phyloP scores from a whole-genome alignment of 2,888 invertebrate species.

The Baronia brevicornis region DNA sequence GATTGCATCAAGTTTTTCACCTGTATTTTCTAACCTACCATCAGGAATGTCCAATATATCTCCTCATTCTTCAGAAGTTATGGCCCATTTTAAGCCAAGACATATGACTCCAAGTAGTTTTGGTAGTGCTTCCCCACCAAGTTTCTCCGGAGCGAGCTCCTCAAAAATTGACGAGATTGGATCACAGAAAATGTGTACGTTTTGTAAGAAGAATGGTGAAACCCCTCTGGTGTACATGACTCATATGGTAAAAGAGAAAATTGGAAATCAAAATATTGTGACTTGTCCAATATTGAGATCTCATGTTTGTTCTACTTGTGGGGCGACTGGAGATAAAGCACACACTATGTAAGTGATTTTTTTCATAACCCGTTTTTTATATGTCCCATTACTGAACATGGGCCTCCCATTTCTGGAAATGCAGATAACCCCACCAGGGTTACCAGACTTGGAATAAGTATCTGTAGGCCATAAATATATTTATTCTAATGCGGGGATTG shows the following conservation, averaged over 20 bases:
- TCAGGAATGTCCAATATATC: constrained; percentile 3
- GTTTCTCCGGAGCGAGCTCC: constrained; percentile 12
- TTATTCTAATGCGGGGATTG: no score
- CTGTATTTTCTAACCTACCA: constrained; percentile 13
- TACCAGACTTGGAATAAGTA: no score
- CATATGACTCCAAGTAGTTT: not conserved
- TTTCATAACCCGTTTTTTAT: constrained; percentile 2
- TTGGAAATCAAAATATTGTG: constrained; percentile 42
- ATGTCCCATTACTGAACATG: no score
- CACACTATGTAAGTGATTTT: constrained; percentile 64
- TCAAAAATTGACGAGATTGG: constrained; percentile 18
- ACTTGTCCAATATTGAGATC: constrained; percentile 58
- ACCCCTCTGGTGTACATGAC: constrained; percentile 52
- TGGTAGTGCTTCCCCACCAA: constrained; percentile 3
- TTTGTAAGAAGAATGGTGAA: constrained; percentile 65
- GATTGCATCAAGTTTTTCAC: constrained; percentile 13
- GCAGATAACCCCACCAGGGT: no score
- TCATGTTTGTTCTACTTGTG: constrained; percentile 51
- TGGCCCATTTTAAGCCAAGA: constrained; percentile 1
- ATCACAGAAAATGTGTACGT: constrained; percentile 43
- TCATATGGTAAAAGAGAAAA: constrained; percentile 46
- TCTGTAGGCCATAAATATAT: no score
- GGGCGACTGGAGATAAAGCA: constrained; percentile 53
- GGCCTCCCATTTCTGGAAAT: no score
- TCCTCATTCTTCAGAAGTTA: not conserved